Evolutionary conservation across 2,888 invertebrate species (phyloP).

Genomic region (Timema podura): DNA sequence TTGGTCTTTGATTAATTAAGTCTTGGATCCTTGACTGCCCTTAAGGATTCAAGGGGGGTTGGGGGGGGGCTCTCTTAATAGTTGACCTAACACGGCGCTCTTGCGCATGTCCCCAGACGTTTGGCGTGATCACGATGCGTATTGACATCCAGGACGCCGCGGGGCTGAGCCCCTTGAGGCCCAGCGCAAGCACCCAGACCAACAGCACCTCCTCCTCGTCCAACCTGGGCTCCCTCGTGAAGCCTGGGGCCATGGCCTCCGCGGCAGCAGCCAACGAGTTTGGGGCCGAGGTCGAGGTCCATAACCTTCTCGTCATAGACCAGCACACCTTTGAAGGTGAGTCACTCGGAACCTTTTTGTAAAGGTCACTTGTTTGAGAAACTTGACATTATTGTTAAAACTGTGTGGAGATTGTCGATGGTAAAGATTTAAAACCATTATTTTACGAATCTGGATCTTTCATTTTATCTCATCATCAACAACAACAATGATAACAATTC

Average conservation of each 20-base stretch:
- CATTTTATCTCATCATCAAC: too few species aligned
- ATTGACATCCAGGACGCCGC: slow-evolving; percentile 80
- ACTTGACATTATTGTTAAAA: too few species aligned
- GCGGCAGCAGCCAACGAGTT: slow-evolving; percentile 45
- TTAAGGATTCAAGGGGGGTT: too few species aligned
- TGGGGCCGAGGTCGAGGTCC: slow-evolving; percentile 85
- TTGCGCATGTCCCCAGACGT: slow-evolving; percentile 58
- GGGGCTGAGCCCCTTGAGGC: slow-evolving; percentile 61
- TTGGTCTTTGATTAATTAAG: slow-evolving; percentile 15
- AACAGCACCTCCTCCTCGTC: slow-evolving; percentile 56
- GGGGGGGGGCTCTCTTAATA: too few species aligned
- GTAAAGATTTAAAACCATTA: too few species aligned
- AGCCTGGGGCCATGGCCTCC: slow-evolving; percentile 37
- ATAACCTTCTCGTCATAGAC: slow-evolving; percentile 87
- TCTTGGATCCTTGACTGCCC: too few species aligned
- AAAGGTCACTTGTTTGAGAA: too few species aligned
- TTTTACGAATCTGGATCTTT: too few species aligned
- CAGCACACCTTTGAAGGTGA: slow-evolving; percentile 90
- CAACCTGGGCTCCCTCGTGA: slow-evolving; percentile 44
- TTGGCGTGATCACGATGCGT: slow-evolving; percentile 88
- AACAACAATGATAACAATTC: too few species aligned
- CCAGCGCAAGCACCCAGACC: slow-evolving; percentile 76
- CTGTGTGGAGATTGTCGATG: too few species aligned
- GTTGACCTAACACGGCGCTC: too few species aligned
- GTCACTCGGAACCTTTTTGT: neutral